Evolutionary conservation across 2,797 vertebrate genomes (phyloP).

Genomic region (Enteromius anoplus): DNA sequence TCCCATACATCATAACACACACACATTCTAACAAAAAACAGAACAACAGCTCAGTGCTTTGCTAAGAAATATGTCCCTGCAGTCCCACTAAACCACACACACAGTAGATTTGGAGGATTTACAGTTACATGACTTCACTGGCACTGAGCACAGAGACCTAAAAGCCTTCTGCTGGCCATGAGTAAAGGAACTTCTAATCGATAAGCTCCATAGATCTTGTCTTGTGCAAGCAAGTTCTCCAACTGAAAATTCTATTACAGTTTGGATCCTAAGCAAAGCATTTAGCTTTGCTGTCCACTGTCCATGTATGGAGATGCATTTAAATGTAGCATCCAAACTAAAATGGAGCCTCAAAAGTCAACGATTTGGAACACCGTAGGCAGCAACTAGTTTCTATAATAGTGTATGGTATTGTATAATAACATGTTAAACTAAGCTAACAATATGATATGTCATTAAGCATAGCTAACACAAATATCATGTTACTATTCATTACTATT

Average conservation of each 20-base stretch:
- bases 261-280: neutral
- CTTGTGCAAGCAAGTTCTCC: neutral
- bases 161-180: slow-evolving; percentile 13
- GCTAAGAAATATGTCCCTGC: slow-evolving; percentile 69
- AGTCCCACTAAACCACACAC: slow-evolving; percentile 43
- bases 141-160: slow-evolving; percentile 3
- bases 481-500: neutral
- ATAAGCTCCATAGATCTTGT: neutral
- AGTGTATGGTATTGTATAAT: neutral
- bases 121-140: slow-evolving; percentile 23
- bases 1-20: slow-evolving; percentile 70
- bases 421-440: slow-evolving; percentile 8
- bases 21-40: slow-evolving; percentile 51
- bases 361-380: neutral
- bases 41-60: slow-evolving; percentile 70
- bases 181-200: slow-evolving; percentile 12
- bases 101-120: slow-evolving; percentile 46
- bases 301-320: neutral
- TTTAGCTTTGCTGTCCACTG: neutral
- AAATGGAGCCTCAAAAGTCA: neutral
- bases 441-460: neutral
- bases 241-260: neutral
- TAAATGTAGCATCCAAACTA: neutral
- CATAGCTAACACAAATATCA: neutral
- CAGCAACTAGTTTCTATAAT: neutral